phyloP scores from a whole-genome alignment of 2,113 vertebrate species.

The Ceyx melanurus region DNA sequence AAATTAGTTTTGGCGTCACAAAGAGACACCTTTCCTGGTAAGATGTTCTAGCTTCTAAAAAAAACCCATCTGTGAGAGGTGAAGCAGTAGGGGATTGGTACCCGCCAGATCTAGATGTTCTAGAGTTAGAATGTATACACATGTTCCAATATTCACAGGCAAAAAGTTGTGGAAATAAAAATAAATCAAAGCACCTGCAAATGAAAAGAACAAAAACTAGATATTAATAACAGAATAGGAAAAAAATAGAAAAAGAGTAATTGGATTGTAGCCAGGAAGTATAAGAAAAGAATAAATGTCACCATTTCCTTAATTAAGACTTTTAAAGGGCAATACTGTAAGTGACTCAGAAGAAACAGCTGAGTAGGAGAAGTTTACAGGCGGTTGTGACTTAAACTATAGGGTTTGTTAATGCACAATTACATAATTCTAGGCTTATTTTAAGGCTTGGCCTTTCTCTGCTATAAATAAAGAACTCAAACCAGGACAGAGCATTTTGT shows the following conservation, averaged over 20 bases:
- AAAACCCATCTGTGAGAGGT: background rate
- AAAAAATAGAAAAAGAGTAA: background rate
- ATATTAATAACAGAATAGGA: background rate
- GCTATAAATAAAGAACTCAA: background rate
- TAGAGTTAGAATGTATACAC: accelerated
- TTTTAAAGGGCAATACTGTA: background rate
- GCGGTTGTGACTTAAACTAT: background rate
- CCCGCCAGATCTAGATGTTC: background rate
- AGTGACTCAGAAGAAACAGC: background rate
- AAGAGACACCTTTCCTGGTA: background rate
- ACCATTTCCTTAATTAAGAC: background rate
- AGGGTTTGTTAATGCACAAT: background rate
- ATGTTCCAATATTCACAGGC: background rate
- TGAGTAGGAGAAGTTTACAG: background rate
- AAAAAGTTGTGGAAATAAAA: background rate
- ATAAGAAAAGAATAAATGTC: background rate
- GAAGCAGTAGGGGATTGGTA: background rate
- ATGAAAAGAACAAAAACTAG: background rate
- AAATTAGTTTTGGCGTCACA: background rate
- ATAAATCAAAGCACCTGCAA: background rate
- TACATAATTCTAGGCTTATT: background rate
- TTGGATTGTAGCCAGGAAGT: background rate
- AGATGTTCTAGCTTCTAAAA: background rate
- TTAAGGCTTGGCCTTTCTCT: background rate
- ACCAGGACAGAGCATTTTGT: background rate